Conservation (phyloP, 2,113 vertebrate species). For the Bubo blakistoni region DNA sequence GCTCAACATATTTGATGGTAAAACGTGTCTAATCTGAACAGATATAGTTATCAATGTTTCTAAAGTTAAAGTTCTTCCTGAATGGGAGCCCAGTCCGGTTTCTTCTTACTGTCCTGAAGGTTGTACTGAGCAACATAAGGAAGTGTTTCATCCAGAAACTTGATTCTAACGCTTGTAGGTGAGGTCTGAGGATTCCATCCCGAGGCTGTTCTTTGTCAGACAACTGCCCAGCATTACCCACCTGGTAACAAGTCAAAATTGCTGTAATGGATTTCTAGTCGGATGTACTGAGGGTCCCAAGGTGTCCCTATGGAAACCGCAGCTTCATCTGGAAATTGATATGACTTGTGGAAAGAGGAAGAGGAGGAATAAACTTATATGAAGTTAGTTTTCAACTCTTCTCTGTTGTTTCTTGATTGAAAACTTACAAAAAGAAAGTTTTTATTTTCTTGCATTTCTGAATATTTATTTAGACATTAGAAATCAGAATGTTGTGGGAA, state of each 20-base stretch:
- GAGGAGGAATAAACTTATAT: not conserved
- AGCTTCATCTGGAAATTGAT: slow-evolving; percentile 61
- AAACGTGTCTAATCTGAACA: not conserved
- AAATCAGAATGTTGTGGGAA: not conserved
- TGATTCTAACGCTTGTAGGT: not conserved
- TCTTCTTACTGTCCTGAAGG: not conserved
- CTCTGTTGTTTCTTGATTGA: not conserved
- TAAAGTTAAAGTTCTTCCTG: not conserved
- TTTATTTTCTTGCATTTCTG: not conserved
- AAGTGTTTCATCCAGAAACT: not conserved
- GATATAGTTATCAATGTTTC: not conserved
- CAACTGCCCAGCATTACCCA: not conserved
- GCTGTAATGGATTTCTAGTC: slow-evolving; percentile 85
- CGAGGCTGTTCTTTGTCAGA: not conserved
- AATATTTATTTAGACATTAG: not conserved
- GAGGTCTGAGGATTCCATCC: not conserved
- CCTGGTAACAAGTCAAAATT: slow-evolving; percentile 71
- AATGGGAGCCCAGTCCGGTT: not conserved
- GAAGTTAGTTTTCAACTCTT: not conserved
- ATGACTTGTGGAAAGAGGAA: slow-evolving; percentile 10
- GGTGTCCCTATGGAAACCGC: slow-evolving; percentile 76
- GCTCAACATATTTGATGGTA: not conserved
- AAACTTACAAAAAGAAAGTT: not conserved
- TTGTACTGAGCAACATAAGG: not conserved
- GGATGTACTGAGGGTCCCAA: slow-evolving; percentile 53